Conservation (phyloP, 2,113 vertebrate species). For the Gnathonemus longibarbis region DNA sequence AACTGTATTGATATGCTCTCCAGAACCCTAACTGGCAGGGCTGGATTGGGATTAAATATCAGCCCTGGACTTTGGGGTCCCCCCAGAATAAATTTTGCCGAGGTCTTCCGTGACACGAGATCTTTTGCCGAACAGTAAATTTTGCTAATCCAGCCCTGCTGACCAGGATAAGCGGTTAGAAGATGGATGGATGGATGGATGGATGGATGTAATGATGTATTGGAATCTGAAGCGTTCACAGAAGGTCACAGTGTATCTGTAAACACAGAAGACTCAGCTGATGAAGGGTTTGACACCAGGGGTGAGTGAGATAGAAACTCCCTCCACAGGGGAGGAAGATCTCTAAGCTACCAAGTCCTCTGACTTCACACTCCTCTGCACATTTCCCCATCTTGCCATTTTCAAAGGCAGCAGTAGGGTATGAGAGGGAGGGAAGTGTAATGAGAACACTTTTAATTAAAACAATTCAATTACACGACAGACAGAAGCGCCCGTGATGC, state of each 20-base stretch:
- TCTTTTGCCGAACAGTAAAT: neutral
- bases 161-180: neutral
- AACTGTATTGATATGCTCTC: neutral
- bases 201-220: neutral
- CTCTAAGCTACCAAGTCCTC: neutral
- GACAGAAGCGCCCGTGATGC: slow-evolving; percentile 38
- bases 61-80: neutral
- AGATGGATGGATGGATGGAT: neutral
- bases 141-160: neutral
- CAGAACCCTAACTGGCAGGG: neutral
- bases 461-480: neutral
- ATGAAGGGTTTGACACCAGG: neutral
- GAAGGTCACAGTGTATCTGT: neutral
- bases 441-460: neutral
- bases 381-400: neutral
- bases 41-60: neutral
- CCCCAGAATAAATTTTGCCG: neutral
- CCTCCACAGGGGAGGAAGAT: neutral
- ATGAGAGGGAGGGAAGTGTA: neutral
- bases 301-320: neutral
- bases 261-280: neutral
- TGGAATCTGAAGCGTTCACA: neutral
- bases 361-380: neutral
- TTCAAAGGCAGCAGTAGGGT: neutral
- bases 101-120: neutral